Evolutionary conservation across 2,888 invertebrate species (phyloP), one percentile per base, ranked within the genome.

Genomic region (Julus scandinavius): DNA sequence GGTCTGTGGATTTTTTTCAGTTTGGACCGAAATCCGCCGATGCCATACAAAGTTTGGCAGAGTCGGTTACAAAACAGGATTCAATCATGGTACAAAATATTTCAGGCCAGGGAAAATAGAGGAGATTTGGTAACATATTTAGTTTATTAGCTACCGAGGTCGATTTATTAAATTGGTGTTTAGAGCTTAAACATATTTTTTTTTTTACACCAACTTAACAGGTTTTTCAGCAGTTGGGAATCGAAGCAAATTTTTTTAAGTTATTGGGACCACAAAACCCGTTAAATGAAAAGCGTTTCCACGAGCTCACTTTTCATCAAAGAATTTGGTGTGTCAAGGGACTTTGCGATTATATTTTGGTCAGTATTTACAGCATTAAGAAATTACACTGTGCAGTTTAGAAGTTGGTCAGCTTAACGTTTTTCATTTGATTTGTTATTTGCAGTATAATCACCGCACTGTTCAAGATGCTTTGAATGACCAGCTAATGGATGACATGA

Each of bases 11-110:
- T 86, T 41, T 87, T 41, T 17, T 88, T 54, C 89, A 92, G 92
- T 87, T 89, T 93, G 88, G 92, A 93, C 86, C 92, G 92, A 90
- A 92, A 93, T 89, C 93, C 93, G 49, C 91, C 93, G 50, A 94
- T 94, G 94, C 94, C 94, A 4, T 94, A 94, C 90, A 92, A 92
- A 89, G 93, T 94, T 87, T 94, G 94, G 94, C 93, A 93, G 49
- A 92, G 92, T 86, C 93, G 93, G 89, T 91, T 94, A 83, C 91
- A 92, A 41, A 91, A 92, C 88, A 93, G 93, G 90, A 91, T 94
- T 41, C 91, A 92, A 41, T 91, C 91, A 38, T 94, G 94, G 94
- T 94, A 93, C 91, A 93, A 93, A 90, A 90, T 92, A 80, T 93
- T 93, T 90, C 91, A 92, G 50, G 91, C 91, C 86, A 91, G 91